Evolutionary conservation across 2,797 vertebrate genomes (phyloP), one percentile per base, ranked within the genome.

Genomic region (Erethizon dorsatum): DNA sequence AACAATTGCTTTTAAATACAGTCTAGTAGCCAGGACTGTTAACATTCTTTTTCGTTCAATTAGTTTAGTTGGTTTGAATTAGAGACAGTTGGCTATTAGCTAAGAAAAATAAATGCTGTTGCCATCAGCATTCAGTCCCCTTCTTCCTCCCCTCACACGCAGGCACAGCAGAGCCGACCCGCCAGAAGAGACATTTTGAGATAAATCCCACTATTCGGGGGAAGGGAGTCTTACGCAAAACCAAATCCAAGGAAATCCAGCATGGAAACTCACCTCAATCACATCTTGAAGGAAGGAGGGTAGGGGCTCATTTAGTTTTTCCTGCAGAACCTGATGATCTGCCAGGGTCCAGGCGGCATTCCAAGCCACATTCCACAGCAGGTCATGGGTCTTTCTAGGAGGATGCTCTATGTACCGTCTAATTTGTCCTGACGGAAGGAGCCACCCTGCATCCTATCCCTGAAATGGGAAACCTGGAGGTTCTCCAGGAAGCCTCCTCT

Each of bases 41-140:
- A 98, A 98, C 98, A 98, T 97, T 98, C 97, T 98, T 98, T 98
- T 98, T 98, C 95, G 96, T 98, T 98, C 98, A 99, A 98, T 99
- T 98, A 99, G 98, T 98, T 98, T 97, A 98, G 98, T 99, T 99
- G 99, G 98, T 99, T 99, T 99, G 99, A 99, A 99, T 99, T 99
- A 99, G 99, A 99, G 98, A 98, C 94, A 96, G 94, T 98, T 98
- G 97, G 94, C 95, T 98, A 96, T 98, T 98, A 98, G 98, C 95
- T 97, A 95, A 56, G 95, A 98, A 96, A 94, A 94, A 96, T 88
- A 96, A 96, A 90, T 57, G 67, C 24, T 52, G 12, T 97, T 93
- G 75, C 37, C 90, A 96, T 92, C 78, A 96, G 78, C 1, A 0
- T 59, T 18, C 56, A 71, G 50, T 13, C 94, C 78, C 93, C 47